Evolutionary conservation across 2,797 vertebrate genomes (phyloP).

Genomic region (Centropyge bicolor): DNA sequence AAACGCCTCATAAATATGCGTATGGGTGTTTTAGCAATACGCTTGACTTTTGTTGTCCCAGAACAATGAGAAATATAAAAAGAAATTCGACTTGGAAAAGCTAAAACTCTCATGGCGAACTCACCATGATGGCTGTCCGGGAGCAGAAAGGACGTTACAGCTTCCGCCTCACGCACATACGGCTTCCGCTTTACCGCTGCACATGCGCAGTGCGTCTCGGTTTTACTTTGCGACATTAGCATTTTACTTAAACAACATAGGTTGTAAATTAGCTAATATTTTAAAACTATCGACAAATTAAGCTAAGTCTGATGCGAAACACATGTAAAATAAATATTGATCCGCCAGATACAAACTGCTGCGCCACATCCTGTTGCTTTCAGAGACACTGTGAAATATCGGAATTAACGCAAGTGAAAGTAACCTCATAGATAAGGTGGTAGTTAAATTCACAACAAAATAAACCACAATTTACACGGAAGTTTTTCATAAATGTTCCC

Average conservation of each 20-base stretch:
- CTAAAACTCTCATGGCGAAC: constrained; percentile 57
- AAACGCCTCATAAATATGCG: fast-evolving
- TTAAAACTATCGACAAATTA: background rate
- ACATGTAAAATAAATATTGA: background rate
- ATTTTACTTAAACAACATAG: too few relatives aligned
- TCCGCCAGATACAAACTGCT: fast-evolving
- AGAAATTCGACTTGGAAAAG: constrained; percentile 24
- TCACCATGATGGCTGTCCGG: constrained; percentile 90
- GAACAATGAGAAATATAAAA: fast-evolving
- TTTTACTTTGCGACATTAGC: fast-evolving
- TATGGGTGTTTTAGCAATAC: background rate
- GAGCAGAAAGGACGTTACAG: constrained; percentile 80
- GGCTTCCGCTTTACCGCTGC: constrained; percentile 1
- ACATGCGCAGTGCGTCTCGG: constrained; percentile 62
- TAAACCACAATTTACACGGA: background rate
- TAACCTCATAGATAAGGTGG: too few relatives aligned
- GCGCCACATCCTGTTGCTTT: constrained; percentile 6
- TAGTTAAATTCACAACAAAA: background rate
- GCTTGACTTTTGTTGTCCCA: fast-evolving
- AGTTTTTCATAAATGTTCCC: background rate
- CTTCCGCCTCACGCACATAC: constrained; percentile 67
- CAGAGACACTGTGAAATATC: background rate
- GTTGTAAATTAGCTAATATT: background rate
- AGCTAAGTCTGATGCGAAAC: fast-evolving
- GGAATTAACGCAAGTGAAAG: fast-evolving